These are phyloP conservation scores for Coilia nasus DNA, from an alignment of 2,797 vertebrate species.

Conservation along the genomic window DNA sequence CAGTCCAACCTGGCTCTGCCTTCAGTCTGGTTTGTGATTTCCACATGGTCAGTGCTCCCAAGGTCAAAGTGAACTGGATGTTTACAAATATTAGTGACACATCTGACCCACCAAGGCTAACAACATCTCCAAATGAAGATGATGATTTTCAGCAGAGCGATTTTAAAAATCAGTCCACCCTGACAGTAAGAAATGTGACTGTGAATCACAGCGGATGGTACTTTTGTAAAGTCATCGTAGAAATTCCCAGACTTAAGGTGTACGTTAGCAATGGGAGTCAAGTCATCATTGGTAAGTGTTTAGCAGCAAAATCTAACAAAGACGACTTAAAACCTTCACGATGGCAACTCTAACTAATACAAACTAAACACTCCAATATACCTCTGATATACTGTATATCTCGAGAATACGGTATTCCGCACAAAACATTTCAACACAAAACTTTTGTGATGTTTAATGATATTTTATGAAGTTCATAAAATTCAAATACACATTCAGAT, in stretches of 20 bases:
- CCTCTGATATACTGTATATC: background rate
- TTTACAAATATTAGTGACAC: background rate
- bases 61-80: background rate
- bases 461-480: too few relatives aligned
- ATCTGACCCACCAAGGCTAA: background rate
- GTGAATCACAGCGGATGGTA: conserved; percentile 41
- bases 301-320: background rate
- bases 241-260: background rate
- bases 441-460: too few relatives aligned
- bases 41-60: background rate
- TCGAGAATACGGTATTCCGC: too few relatives aligned
- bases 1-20: background rate
- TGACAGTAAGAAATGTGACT: background rate
- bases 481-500: too few relatives aligned
- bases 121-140: background rate
- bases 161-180: background rate
- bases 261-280: background rate
- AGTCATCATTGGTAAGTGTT: conserved; percentile 45
- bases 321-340: background rate
- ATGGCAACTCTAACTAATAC: background rate
- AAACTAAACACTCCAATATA: background rate
- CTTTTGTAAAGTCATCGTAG: conserved; percentile 33
- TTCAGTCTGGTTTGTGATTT: background rate
- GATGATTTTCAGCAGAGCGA: background rate
- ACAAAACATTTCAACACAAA: too few relatives aligned